A percentile compares a stretch with the other conserved stretches of the same genome.
Evolutionary conservation across 2,797 vertebrate species (phyloP).

Genomic region (Lithobates pipiens): DNA sequence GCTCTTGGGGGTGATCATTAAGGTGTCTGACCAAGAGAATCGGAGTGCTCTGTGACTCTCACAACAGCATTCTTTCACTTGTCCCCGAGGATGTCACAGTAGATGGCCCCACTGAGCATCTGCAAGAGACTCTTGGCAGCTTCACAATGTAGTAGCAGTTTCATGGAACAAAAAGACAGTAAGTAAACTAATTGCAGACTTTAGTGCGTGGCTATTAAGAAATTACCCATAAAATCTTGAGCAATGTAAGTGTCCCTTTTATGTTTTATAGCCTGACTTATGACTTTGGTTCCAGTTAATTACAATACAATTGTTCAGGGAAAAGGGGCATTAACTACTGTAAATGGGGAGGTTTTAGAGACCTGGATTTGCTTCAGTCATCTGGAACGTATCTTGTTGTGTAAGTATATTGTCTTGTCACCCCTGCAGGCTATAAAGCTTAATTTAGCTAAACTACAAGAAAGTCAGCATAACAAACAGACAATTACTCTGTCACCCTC

Average conservation of each 20-base stretch:
- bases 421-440: conserved; percentile 6
- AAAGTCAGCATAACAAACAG: conserved; percentile 6
- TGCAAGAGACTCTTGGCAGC: neutral
- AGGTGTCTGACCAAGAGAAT: no score
- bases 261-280: neutral
- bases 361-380: conserved; percentile 30
- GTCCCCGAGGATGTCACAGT: neutral
- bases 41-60: no score
- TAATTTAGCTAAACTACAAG: conserved; percentile 10
- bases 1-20: no score
- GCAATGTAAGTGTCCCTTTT: neutral
- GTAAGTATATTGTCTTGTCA: conserved; percentile 31
- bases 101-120: neutral
- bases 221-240: neutral
- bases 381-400: conserved; percentile 40
- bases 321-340: neutral
- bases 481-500: conserved; percentile 21
- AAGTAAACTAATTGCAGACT: conserved; percentile 10
- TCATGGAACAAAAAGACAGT: neutral
- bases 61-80: no score
- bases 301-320: conserved; percentile 1
- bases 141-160: neutral
- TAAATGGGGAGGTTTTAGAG: neutral
- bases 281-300: conserved; percentile 6
- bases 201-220: neutral